Base-by-base conservation (phyloP, 2,113 vertebrate genomes). In the Geococcyx californianus region DNA sequence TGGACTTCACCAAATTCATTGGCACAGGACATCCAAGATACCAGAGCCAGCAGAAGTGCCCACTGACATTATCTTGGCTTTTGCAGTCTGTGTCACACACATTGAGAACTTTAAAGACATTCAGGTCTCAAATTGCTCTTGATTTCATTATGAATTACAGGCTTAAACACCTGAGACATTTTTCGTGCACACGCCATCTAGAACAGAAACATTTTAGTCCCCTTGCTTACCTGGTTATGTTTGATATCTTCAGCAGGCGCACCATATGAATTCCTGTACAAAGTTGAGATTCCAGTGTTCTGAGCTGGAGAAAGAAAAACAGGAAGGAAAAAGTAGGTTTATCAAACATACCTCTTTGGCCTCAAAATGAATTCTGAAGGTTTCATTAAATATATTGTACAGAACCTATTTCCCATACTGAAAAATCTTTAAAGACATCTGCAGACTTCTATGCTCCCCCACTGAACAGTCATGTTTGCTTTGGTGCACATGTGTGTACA, bases 191-290 rank as follows among this genome's bases (percentile, higher is more conserved):
- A 38, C 16, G 34, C 34, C 33, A 69, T 18, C 55, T 75, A 51
- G 40, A 77, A 89, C 31, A 42, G n/a, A 13, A 91, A 33, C 26
- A 28, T 14, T 88, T 92, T 51, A 34, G 47, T 26, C 40, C 36
- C 6, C 17, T 3, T 12, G 36, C 77, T 96, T 97, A 99, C 99
- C 98, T 99, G 99, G 97, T 99, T 99, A 95, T 98, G 99, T 98
- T 99, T 99, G 97, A 99, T 98, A 96, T 99, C 99, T 97, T 99
- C 99, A 87, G 98, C 97, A 95, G 99, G 98, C 2, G 99, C 99
- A 96, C 99, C 98, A 91, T 99, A 99, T 1, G 99, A 99, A 98
- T 99, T 99, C 96, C 99, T 99, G 96, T 99, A 99, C 97, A 99
- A 98, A 64, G 99, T 99, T 31, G 99, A 99, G 90, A 99, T 99